Percentiles rank a stretch among this genome's conserved stretches.
phyloP scores from a whole-genome alignment of 2,113 vertebrate genomes.

The Willisornis vidua region DNA sequence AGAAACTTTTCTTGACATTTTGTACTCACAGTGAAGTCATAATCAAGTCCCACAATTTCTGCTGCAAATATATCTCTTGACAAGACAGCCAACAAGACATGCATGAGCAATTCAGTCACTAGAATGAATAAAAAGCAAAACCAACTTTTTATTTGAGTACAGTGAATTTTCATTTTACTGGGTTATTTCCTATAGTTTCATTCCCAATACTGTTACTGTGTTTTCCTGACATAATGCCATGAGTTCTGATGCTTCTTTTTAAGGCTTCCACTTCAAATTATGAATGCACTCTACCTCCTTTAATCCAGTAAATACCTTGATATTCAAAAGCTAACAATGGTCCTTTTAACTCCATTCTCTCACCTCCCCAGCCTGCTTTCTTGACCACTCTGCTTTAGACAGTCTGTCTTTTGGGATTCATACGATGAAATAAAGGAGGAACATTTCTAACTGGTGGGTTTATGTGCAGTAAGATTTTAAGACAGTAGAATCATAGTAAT shows the following conservation, averaged over 20 bases:
- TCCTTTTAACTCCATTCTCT: neutral
- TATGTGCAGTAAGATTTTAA: neutral
- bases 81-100: neutral
- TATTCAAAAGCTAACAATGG: neutral
- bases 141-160: neutral
- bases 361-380: neutral
- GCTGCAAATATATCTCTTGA: neutral
- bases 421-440: neutral
- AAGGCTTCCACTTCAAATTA: neutral
- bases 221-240: neutral
- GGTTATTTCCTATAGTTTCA: neutral
- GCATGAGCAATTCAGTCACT: neutral
- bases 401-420: neutral
- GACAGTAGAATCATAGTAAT: neutral
- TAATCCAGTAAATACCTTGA: neutral
- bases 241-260: neutral
- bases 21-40: neutral
- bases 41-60: neutral
- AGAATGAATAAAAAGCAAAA: neutral
- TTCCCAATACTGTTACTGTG: neutral
- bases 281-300: neutral
- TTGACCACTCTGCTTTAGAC: neutral
- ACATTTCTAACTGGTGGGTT: neutral
- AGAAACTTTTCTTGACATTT: neutral
- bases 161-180: neutral